phyloP scores from a whole-genome alignment of 1,140 invertebrate species.

The Sipha flava region DNA sequence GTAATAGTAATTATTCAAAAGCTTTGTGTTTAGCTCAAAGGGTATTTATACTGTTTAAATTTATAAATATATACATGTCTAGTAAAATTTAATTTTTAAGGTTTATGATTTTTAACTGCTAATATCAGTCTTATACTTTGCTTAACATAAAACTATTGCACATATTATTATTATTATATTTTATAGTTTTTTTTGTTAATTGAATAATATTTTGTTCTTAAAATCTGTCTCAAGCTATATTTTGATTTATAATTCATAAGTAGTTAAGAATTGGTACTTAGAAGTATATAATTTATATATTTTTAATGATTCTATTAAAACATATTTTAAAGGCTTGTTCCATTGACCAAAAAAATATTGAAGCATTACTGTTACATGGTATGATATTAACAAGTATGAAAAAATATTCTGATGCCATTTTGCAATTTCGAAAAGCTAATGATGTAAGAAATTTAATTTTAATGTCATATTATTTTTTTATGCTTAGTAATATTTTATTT shows the following conservation, averaged over 20 bases:
- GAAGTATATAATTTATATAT: too few relatives aligned
- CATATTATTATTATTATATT: too few relatives aligned
- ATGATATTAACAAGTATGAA: slow-evolving; percentile 61
- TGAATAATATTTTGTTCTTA: too few relatives aligned
- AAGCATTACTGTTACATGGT: slow-evolving; percentile 62
- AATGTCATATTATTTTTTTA: not conserved
- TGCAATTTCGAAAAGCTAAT: slow-evolving; percentile 63
- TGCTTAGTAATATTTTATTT: not conserved
- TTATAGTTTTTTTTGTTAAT: too few relatives aligned
- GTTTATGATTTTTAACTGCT: too few relatives aligned
- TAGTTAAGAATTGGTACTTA: too few relatives aligned
- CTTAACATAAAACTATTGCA: too few relatives aligned
- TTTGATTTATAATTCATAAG: too few relatives aligned
- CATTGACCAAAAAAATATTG: slow-evolving; percentile 51
- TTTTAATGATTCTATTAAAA: not conserved
- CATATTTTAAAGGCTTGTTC: slow-evolving; percentile 45
- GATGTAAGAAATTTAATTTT: slow-evolving; percentile 44
- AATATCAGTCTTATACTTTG: too few relatives aligned
- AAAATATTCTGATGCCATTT: slow-evolving; percentile 60
- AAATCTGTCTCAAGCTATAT: too few relatives aligned
- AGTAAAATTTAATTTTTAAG: too few relatives aligned
- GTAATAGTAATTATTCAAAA: slow-evolving; percentile 33
- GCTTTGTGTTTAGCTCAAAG: slow-evolving; percentile 44
- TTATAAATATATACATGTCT: not conserved
- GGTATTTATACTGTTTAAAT: slow-evolving; percentile 38